Evolutionary conservation across 2,113 vertebrate genomes (phyloP).

Genomic region (Rhegmatorhina hoffmannsi): DNA sequence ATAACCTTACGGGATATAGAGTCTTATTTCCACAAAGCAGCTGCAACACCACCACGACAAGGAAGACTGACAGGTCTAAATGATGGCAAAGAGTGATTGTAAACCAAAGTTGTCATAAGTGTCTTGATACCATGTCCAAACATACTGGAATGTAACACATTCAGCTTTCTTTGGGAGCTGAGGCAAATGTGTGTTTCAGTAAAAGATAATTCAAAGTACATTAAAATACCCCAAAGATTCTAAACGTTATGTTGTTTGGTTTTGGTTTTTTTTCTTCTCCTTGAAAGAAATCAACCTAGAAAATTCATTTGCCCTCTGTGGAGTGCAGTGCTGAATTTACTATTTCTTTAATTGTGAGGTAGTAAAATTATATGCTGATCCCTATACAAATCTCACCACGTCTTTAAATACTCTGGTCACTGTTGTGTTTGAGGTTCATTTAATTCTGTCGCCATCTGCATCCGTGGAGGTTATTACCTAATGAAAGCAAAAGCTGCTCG

Average conservation of each 20-base stretch:
- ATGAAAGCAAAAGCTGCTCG: background rate
- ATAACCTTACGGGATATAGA: too few species aligned
- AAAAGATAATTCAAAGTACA: background rate
- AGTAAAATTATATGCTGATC: background rate
- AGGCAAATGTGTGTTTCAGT: background rate
- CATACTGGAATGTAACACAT: fast-evolving
- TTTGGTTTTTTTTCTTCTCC: background rate
- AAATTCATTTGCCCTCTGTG: background rate
- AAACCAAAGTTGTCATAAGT: background rate
- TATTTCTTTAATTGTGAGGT: background rate
- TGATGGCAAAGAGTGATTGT: background rate
- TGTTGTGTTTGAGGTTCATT: background rate
- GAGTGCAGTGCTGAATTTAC: background rate
- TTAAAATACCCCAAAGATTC: background rate
- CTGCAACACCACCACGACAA: fast-evolving
- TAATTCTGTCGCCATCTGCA: background rate
- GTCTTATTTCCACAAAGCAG: too few species aligned
- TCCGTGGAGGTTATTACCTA: background rate
- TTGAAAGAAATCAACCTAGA: background rate
- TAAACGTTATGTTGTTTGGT: background rate
- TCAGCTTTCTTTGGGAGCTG: background rate
- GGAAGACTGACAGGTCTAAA: background rate
- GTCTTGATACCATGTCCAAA: fast-evolving
- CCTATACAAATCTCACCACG: fast-evolving
- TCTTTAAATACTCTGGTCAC: background rate